Percentiles rank a stretch among this genome's conserved stretches.
phyloP scores from a whole-genome alignment of 2,888 invertebrate genomes.

The Geotrupes spiniger region DNA sequence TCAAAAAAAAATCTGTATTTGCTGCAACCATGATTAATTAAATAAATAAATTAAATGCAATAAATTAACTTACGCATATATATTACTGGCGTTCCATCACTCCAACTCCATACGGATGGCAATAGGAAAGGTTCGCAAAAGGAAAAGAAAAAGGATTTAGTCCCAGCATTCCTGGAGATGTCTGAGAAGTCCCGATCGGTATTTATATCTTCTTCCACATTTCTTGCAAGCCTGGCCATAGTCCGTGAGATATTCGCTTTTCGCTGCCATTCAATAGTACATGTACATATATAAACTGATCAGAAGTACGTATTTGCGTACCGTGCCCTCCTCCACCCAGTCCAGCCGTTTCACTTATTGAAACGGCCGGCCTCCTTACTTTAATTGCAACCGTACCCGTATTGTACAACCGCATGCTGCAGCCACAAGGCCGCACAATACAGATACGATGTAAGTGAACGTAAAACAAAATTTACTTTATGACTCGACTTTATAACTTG shows the following conservation, averaged over 20 bases:
- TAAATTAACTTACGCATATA: too few relatives aligned
- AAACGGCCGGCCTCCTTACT: conserved; percentile 42
- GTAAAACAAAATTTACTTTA: too few relatives aligned
- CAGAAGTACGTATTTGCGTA: not conserved
- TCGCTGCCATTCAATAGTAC: conserved; percentile 6
- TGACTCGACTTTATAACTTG: not conserved
- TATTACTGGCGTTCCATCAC: too few relatives aligned
- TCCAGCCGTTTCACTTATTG: conserved; percentile 33
- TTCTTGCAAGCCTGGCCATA: conserved; percentile 36
- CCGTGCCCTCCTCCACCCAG: conserved; percentile 45
- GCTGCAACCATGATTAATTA: too few relatives aligned
- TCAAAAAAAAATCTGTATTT: too few relatives aligned
- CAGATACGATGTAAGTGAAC: not conserved
- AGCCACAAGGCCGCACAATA: conserved; percentile 17
- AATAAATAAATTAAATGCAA: too few relatives aligned
- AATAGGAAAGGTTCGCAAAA: too few relatives aligned
- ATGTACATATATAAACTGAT: not conserved
- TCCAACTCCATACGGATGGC: too few relatives aligned
- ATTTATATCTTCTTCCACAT: conserved; percentile 46
- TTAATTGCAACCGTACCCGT: not conserved
- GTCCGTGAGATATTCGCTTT: conserved; percentile 2
- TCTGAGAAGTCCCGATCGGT: conserved; percentile 46
- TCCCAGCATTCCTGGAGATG: conserved; percentile 46
- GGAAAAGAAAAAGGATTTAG: conserved; percentile 1
- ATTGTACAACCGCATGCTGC: conserved; percentile 19